A percentile compares a stretch with the other conserved stretches of the same genome.
phyloP scores from a whole-genome alignment of 2,797 vertebrate genomes.

The Phataginus tricuspis region DNA sequence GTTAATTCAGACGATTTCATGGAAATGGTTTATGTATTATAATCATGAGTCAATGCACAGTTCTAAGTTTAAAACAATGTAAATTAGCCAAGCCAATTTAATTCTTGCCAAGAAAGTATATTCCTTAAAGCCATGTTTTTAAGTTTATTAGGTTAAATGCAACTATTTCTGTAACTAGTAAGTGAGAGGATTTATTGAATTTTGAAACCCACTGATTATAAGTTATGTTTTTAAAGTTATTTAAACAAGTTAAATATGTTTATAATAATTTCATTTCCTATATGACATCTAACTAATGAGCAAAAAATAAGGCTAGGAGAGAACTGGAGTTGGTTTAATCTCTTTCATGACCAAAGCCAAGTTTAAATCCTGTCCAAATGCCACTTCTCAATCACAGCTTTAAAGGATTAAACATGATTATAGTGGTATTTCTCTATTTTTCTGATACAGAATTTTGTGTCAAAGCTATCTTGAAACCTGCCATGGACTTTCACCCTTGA shows the following conservation, averaged over 20 bases:
- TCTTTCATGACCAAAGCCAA: conserved; percentile 86
- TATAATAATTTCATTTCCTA: conserved; percentile 86
- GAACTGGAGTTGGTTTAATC: conserved; percentile 81
- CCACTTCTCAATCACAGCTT: conserved; percentile 89
- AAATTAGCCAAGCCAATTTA: conserved; percentile 73
- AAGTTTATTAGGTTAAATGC: conserved; percentile 74
- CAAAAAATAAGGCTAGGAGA: conserved; percentile 80
- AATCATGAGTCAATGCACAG: conserved; percentile 78
- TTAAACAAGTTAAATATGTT: conserved; percentile 84
- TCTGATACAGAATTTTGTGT: conserved; percentile 84
- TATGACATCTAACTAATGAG: conserved; percentile 85
- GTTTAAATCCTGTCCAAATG: conserved; percentile 90
- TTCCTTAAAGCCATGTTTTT: conserved; percentile 84
- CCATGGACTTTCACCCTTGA: conserved; percentile 85
- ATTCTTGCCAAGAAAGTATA: conserved; percentile 82
- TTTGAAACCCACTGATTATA: conserved; percentile 85
- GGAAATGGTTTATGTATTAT: conserved; percentile 78
- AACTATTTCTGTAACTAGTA: conserved; percentile 82
- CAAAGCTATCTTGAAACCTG: conserved; percentile 85
- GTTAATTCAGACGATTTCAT: conserved; percentile 78
- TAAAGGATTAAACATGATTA: conserved; percentile 88
- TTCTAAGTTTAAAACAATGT: conserved; percentile 76
- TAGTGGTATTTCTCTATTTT: conserved; percentile 85
- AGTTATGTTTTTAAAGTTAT: conserved; percentile 81
- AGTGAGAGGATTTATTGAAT: conserved; percentile 81